Conservation (phyloP, 1,140 invertebrate genomes). For the Diabrotica virgifera region DNA sequence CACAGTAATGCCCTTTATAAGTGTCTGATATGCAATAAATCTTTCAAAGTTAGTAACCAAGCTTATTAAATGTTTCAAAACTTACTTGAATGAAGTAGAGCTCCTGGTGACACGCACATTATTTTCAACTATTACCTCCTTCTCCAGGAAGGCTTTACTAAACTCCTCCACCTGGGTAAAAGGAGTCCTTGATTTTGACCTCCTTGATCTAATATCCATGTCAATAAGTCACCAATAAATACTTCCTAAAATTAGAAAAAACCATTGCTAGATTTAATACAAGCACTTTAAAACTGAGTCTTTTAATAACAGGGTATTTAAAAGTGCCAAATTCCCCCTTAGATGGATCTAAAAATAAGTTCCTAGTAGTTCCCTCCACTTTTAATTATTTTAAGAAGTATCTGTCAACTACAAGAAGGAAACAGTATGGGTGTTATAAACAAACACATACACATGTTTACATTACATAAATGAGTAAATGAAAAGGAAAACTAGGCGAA, state of each 20-base stretch:
- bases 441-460: background rate
- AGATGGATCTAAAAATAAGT: background rate
- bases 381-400: background rate
- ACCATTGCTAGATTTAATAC: background rate
- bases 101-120: background rate
- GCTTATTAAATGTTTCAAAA: too few species aligned
- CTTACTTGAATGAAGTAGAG: background rate
- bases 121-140: background rate
- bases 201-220: constrained; percentile 1
- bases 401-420: background rate
- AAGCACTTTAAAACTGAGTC: background rate
- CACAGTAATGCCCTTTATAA: too few species aligned
- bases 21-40: too few species aligned
- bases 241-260: background rate
- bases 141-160: background rate
- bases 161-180: background rate
- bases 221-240: background rate
- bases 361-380: background rate
- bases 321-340: background rate
- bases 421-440: too few species aligned
- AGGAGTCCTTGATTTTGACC: constrained; percentile 3
- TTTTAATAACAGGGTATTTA: too few species aligned
- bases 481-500: too few species aligned
- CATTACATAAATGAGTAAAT: background rate
- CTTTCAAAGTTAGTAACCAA: too few species aligned